These are phyloP conservation scores for Tadarida brasiliensis DNA, from an alignment of 2,797 vertebrate genomes.

Conservation along the genomic window DNA sequence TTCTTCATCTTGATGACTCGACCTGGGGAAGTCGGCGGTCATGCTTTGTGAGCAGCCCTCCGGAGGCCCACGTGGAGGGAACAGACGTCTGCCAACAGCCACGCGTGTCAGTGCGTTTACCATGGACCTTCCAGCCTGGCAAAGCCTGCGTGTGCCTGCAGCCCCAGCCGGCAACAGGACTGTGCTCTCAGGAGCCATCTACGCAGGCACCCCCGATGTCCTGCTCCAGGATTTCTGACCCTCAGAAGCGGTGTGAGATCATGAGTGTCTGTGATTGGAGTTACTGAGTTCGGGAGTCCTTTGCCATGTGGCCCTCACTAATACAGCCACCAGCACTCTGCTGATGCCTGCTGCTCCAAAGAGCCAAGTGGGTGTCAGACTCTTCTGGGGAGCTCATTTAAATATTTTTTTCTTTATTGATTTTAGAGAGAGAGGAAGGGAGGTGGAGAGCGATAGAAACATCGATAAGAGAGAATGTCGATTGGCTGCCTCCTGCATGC, in stretches of 20 bases:
- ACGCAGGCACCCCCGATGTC: neutral
- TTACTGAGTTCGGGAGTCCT: neutral
- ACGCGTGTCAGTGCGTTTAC: neutral
- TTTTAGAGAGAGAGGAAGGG: no score
- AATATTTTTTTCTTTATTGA: no score
- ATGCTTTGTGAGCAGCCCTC: neutral
- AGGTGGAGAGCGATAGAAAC: no score
- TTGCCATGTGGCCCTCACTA: neutral
- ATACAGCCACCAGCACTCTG: neutral
- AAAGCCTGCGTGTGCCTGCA: neutral
- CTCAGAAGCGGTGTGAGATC: neutral
- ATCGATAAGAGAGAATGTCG: no score
- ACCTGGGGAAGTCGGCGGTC: neutral
- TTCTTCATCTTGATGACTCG: neutral
- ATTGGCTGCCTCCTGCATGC: no score
- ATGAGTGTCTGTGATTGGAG: neutral
- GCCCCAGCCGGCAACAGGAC: neutral
- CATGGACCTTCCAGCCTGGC: neutral
- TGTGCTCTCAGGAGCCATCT: neutral
- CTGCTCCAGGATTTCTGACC: neutral
- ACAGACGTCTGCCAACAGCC: neutral
- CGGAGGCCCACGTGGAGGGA: neutral
- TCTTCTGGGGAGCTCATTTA: no score
- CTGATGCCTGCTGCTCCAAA: neutral
- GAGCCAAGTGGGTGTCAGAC: fast-evolving